Percentiles rank a stretch among this genome's conserved stretches.
phyloP scores from a whole-genome alignment of 1,140 invertebrate species.

The Sogatella furcifera region DNA sequence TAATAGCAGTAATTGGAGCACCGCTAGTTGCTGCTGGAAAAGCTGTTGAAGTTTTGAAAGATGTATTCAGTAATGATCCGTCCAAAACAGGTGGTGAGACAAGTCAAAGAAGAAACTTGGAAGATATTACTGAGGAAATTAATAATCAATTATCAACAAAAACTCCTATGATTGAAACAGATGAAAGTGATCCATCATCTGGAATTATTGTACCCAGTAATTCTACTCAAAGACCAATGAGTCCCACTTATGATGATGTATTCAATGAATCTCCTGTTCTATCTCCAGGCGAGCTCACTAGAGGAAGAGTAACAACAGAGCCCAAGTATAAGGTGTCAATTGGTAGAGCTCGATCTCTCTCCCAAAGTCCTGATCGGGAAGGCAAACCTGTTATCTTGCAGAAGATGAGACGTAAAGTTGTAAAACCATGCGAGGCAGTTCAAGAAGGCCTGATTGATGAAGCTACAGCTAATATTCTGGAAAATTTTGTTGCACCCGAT shows the following conservation, averaged over 20 bases:
- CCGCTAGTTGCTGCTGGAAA: conserved; percentile 40
- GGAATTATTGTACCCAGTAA: neutral
- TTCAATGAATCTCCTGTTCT: conserved; percentile 22
- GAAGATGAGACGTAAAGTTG: conserved; percentile 61
- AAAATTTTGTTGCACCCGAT: conserved; percentile 42
- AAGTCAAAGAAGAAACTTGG: conserved; percentile 64
- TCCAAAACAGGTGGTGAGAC: conserved; percentile 60
- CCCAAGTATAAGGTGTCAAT: conserved; percentile 55
- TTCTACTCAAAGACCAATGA: conserved; percentile 12
- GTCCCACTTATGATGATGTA: conserved; percentile 26
- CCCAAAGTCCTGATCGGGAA: conserved; percentile 42
- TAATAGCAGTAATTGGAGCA: conserved; percentile 53
- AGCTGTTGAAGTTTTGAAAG: conserved; percentile 35
- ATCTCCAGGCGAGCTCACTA: conserved; percentile 44
- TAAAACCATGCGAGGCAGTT: conserved; percentile 57
- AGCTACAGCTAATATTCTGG: conserved; percentile 51
- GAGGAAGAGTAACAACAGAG: conserved; percentile 46
- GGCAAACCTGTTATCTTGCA: conserved; percentile 60
- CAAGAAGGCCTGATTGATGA: conserved; percentile 62
- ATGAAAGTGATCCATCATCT: conserved; percentile 30
- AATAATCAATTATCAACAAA: conserved; percentile 42
- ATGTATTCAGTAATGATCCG: conserved; percentile 61
- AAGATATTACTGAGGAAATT: conserved; percentile 39
- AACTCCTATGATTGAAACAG: conserved; percentile 27
- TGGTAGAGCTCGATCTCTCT: conserved; percentile 41